These are phyloP conservation scores for Tragelaphus eurycerus DNA, from an alignment of 2,797 vertebrate genomes.

Conservation along the genomic window DNA sequence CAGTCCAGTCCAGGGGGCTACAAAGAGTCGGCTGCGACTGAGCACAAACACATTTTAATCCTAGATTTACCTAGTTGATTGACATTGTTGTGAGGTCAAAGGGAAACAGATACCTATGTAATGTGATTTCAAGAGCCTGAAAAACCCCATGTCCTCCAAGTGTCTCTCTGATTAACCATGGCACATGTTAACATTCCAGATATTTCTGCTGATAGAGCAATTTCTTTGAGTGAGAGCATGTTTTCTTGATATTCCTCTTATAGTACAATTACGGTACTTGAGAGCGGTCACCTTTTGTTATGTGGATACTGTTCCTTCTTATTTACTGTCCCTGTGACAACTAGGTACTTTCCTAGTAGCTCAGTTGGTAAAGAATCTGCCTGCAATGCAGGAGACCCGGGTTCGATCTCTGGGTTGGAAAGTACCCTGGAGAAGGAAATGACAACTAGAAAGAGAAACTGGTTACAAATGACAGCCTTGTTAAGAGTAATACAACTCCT, in stretches of 20 bases:
- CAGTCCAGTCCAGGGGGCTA: background rate
- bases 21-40: background rate
- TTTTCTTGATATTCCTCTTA: conserved; percentile 13
- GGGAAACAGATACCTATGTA: background rate
- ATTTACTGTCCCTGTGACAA: background rate
- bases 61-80: background rate
- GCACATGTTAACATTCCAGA: background rate
- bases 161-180: background rate
- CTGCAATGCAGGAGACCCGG: background rate
- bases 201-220: background rate
- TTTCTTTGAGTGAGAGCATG: background rate
- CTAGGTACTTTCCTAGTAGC: background rate
- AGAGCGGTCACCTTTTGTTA: background rate
- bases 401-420: background rate
- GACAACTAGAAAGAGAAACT: background rate
- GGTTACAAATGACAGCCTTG: background rate
- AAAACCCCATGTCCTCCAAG: background rate
- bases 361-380: background rate
- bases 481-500: background rate
- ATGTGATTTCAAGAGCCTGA: background rate
- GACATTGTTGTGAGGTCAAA: background rate
- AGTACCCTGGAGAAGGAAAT: background rate
- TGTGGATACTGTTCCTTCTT: background rate
- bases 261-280: background rate
- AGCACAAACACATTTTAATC: background rate